Evolutionary conservation across 53 echinoderm and acorn worm genomes (phyloP).

Genomic region (Crossaster papposus): DNA sequence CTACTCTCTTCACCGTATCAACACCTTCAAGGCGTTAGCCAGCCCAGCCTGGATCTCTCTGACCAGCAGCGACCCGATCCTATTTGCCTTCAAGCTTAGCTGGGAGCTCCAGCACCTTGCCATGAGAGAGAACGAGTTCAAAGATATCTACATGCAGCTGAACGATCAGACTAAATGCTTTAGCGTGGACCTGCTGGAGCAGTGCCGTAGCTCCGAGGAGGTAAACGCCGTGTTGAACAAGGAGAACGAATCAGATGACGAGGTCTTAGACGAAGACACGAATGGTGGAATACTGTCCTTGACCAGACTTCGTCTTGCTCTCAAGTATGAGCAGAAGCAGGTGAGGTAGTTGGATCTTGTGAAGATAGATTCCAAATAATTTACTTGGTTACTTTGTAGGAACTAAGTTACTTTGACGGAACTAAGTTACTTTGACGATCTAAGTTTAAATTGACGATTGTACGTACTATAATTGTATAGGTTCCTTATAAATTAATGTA

Average conservation of each 20-base stretch:
- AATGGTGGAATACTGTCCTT: constrained; percentile 79
- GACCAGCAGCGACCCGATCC: constrained; percentile 93
- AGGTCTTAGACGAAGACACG: constrained; percentile 72
- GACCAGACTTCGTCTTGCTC: constrained; percentile 84
- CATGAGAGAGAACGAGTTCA: constrained; percentile 97
- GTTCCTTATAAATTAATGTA: too few species aligned
- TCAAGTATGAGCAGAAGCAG: constrained; percentile 98
- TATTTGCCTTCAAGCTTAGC: constrained; percentile 90
- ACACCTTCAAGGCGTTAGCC: constrained; percentile 93
- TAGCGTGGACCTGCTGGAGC: constrained; percentile 91
- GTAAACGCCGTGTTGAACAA: constrained; percentile 96
- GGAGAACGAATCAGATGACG: constrained; percentile 87
- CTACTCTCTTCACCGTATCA: constrained; percentile 92
- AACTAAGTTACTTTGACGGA: not conserved
- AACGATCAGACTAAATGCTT: constrained; percentile 73
- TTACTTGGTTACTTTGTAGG: too few species aligned
- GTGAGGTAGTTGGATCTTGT: constrained; percentile 36
- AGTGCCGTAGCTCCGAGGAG: constrained; percentile 94
- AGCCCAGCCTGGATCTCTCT: constrained; percentile 98
- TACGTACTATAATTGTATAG: too few species aligned
- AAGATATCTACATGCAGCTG: constrained; percentile 81
- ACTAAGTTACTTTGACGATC: too few species aligned
- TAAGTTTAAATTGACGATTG: too few species aligned
- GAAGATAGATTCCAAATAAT: too few species aligned
- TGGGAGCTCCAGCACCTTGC: constrained; percentile 97